Evolutionary conservation across 2,888 invertebrate genomes (phyloP).

Genomic region (Caenorhabditis sp.): DNA sequence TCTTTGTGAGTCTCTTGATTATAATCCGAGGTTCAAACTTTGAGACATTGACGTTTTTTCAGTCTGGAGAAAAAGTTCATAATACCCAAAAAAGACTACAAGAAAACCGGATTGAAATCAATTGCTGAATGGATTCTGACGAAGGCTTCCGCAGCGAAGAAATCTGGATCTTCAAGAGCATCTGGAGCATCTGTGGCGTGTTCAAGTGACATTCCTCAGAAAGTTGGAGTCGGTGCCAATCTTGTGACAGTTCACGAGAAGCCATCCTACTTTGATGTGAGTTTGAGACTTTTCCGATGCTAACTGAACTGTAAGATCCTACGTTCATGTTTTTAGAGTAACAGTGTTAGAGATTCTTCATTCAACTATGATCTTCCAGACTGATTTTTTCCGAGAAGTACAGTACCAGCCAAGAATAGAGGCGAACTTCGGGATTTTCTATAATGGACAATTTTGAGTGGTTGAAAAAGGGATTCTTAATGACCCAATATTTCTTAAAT

Average conservation of each 20-base stretch:
- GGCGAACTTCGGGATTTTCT: too few species aligned
- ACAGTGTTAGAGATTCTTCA: too few species aligned
- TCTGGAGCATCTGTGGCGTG: constrained; percentile 8
- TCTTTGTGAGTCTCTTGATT: constrained; percentile 68
- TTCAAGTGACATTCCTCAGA: constrained; percentile 21
- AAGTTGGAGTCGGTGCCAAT: constrained; percentile 9
- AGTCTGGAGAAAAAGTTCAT: constrained; percentile 69
- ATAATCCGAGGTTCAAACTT: background rate
- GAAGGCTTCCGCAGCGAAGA: constrained; percentile 36
- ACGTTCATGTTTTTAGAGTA: background rate
- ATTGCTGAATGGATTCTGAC: constrained; percentile 65
- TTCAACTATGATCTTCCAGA: too few species aligned
- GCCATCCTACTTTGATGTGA: constrained; percentile 54
- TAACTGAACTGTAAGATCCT: background rate
- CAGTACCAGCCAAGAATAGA: too few species aligned
- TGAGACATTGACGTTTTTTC: background rate
- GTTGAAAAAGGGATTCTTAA: too few species aligned
- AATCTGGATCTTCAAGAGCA: background rate
- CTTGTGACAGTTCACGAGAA: constrained; percentile 43
- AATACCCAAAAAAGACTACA: constrained; percentile 26
- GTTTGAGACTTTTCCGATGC: constrained; percentile 5
- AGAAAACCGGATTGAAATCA: constrained; percentile 38
- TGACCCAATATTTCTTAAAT: too few species aligned
- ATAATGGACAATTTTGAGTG: too few species aligned
- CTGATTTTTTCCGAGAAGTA: too few species aligned